Evolutionary conservation across 2,888 invertebrate genomes (phyloP).

Genomic region (Diplazon laetatorius): DNA sequence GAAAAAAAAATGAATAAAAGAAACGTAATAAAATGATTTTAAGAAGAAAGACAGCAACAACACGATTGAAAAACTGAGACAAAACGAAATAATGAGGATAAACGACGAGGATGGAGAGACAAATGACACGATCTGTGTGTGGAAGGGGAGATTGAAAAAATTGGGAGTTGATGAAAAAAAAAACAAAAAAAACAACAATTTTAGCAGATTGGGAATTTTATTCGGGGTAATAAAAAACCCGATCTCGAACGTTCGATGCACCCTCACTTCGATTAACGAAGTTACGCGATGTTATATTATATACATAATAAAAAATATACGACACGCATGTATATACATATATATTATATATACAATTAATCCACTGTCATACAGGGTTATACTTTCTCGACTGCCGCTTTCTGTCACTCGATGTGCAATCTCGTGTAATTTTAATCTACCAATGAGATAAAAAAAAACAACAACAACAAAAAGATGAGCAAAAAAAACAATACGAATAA

Average conservation of each 20-base stretch:
- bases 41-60: not conserved
- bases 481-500: constrained; percentile 17
- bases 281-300: constrained; percentile 39
- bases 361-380: constrained; percentile 66
- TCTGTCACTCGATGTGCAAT: constrained; percentile 64
- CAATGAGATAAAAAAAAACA: constrained; percentile 3
- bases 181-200: too few relatives aligned
- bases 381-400: constrained; percentile 67
- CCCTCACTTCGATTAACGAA: constrained; percentile 42
- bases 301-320: constrained; percentile 49
- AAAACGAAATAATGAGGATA: too few relatives aligned
- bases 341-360: constrained; percentile 53
- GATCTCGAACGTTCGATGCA: constrained; percentile 47
- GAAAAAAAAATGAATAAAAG: constrained; percentile 2
- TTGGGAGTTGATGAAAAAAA: too few relatives aligned
- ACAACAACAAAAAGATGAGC: too few relatives aligned
- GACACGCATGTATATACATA: constrained; percentile 49
- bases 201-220: constrained; percentile 29
- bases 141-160: too few relatives aligned
- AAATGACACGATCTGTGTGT: too few relatives aligned
- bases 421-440: constrained; percentile 53
- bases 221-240: constrained; percentile 35
- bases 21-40: constrained; percentile 2
- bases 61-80: too few relatives aligned
- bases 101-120: too few relatives aligned